These are phyloP conservation scores for Rhysida immarginata DNA, from an alignment of 1,140 invertebrate species.

Conservation along the genomic window DNA sequence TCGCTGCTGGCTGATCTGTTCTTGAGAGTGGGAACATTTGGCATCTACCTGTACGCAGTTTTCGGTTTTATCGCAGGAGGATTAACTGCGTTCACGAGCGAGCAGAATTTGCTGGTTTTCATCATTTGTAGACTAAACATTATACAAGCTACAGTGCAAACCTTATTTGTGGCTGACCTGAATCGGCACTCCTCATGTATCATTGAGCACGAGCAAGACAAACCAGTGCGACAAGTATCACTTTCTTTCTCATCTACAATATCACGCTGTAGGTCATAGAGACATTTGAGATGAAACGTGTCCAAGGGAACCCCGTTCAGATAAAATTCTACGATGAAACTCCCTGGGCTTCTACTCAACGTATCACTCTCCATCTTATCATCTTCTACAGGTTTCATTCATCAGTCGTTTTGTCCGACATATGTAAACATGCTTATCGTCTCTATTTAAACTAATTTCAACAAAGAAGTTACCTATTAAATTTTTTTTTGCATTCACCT, in stretches of 20 bases:
- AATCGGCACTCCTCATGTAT: conserved; percentile 74
- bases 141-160: conserved; percentile 73
- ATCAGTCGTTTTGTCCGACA: conserved; percentile 4
- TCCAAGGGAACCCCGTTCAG: conserved; percentile 76
- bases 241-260: conserved; percentile 86
- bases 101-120: conserved; percentile 76
- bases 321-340: conserved; percentile 85
- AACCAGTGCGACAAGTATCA: conserved; percentile 86
- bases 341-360: conserved; percentile 85
- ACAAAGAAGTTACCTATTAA: too few relatives aligned
- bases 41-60: conserved; percentile 77
- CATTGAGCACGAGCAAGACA: conserved; percentile 77
- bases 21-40: conserved; percentile 75
- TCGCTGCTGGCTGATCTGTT: conserved; percentile 78
- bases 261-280: conserved; percentile 90
- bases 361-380: conserved; percentile 80
- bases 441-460: too few relatives aligned
- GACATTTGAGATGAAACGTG: conserved; percentile 90
- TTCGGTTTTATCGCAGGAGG: conserved; percentile 85
- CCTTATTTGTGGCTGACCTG: conserved; percentile 88
- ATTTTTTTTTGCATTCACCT: too few relatives aligned
- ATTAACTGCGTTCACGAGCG: conserved; percentile 59
- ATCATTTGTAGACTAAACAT: conserved; percentile 72
- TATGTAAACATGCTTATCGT: conserved; percentile 7
- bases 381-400: conserved; percentile 51